phyloP scores from a whole-genome alignment of 37 sponge, comb jelly and placozoan genomes.

The Aplysina aerophoba region DNA sequence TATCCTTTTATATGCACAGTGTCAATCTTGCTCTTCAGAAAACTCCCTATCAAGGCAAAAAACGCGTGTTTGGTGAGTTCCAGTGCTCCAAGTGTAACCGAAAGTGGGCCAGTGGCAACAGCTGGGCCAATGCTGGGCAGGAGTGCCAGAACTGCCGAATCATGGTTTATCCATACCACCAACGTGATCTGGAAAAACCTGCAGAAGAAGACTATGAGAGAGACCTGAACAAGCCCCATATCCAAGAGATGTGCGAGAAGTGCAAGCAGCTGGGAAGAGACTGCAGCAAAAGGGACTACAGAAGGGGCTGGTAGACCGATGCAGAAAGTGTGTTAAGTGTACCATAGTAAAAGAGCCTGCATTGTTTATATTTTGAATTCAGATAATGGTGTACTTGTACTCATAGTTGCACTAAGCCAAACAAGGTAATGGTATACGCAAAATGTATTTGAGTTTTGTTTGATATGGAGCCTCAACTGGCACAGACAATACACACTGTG shows the following conservation, averaged over 20 bases:
- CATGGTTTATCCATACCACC: conserved; percentile 57
- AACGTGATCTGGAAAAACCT: conserved; percentile 35
- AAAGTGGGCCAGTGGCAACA: conserved; percentile 61
- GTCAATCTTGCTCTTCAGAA: conserved; percentile 23
- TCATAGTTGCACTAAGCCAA: no score
- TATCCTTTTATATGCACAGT: no score
- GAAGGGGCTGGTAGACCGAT: no score
- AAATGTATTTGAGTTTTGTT: no score
- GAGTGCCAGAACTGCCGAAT: conserved; percentile 47
- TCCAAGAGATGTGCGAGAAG: conserved; percentile 53
- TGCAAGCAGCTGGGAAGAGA: conserved; percentile 57
- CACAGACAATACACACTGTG: no score
- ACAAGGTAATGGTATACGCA: no score
- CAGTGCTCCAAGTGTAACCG: conserved; percentile 45
- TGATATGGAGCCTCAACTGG: no score
- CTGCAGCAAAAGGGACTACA: no score
- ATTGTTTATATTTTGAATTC: no score
- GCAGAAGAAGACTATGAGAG: conserved; percentile 17
- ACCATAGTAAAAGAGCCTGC: no score
- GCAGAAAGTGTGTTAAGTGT: no score
- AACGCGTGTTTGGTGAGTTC: conserved; percentile 56
- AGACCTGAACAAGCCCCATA: conserved; percentile 51
- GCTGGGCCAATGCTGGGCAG: conserved; percentile 71
- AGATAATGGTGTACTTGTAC: no score
- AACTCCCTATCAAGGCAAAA: conserved; percentile 65